A percentile compares a stretch with the other conserved stretches of the same genome.
Evolutionary conservation across 1,140 invertebrate genomes (phyloP).

Genomic region (Epicauta chinensis): DNA sequence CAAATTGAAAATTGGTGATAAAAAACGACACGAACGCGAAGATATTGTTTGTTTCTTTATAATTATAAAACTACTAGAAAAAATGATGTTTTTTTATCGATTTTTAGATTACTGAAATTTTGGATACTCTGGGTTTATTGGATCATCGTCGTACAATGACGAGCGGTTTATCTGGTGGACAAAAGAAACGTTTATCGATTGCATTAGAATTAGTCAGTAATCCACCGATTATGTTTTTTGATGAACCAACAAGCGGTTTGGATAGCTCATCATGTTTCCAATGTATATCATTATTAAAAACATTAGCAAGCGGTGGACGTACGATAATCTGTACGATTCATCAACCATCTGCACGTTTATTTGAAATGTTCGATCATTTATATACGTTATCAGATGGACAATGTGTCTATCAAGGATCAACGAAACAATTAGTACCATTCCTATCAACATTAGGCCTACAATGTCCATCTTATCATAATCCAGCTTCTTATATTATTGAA

Average conservation of each 20-base stretch:
- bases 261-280: constrained; percentile 93
- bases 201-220: constrained; percentile 95
- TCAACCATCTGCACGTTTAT: constrained; percentile 91
- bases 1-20: constrained; percentile 77
- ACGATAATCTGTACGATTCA: constrained; percentile 98
- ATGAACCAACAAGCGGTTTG: constrained; percentile 93
- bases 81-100: background rate
- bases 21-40: constrained; percentile 66
- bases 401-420: constrained; percentile 89
- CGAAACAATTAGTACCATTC: constrained; percentile 80
- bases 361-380: constrained; percentile 95
- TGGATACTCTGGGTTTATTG: constrained; percentile 79
- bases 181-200: constrained; percentile 93
- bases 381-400: constrained; percentile 91
- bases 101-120: constrained; percentile 78
- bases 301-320: constrained; percentile 77
- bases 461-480: constrained; percentile 95
- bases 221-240: constrained; percentile 96
- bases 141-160: constrained; percentile 86
- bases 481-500: constrained; percentile 93
- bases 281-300: constrained; percentile 82
- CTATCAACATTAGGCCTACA: constrained; percentile 72
- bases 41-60: constrained; percentile 65
- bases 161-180: constrained; percentile 86
- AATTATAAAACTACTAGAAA: background rate